phyloP scores from a whole-genome alignment of 1,140 invertebrate genomes.

The Solenopsis invicta region DNA sequence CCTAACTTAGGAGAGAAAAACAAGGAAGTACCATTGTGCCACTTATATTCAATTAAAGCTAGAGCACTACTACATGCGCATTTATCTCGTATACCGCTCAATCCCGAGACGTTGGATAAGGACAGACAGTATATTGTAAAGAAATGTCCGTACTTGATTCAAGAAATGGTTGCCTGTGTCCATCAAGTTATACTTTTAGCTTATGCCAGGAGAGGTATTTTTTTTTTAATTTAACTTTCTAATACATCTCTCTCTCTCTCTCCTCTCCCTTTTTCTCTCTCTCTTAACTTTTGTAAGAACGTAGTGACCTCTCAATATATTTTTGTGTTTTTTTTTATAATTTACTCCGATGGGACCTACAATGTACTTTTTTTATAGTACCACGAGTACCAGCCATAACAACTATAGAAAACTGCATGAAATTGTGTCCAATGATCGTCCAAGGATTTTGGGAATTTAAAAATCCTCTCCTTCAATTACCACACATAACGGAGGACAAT shows the following conservation, averaged over 20 bases:
- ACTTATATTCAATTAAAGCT: slow-evolving; percentile 98
- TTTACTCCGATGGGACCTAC: too few species aligned
- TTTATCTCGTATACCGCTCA: slow-evolving; percentile 93
- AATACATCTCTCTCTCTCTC: slow-evolving; percentile 67
- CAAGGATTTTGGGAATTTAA: slow-evolving; percentile 98
- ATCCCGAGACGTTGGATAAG: slow-evolving; percentile 93
- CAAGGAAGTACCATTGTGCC: slow-evolving; percentile 97
- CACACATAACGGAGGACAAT: slow-evolving; percentile 97
- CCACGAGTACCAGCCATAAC: slow-evolving; percentile 95
- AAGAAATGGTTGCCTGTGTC: slow-evolving; percentile 98
- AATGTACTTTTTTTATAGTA: slow-evolving; percentile 88
- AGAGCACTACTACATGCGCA: slow-evolving; percentile 98
- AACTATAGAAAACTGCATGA: slow-evolving; percentile 99
- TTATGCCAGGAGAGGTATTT: slow-evolving; percentile 94
- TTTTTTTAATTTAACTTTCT: slow-evolving; percentile 82
- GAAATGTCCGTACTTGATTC: slow-evolving; percentile 98
- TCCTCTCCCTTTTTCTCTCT: too few species aligned
- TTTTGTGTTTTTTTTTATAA: too few species aligned
- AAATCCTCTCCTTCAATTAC: slow-evolving; percentile 97
- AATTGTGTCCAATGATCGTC: slow-evolving; percentile 97
- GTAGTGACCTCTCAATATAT: too few species aligned
- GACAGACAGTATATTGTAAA: slow-evolving; percentile 96
- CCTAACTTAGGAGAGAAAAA: slow-evolving; percentile 97
- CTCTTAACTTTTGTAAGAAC: too few species aligned
- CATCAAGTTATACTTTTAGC: slow-evolving; percentile 97